These are phyloP conservation scores for Paramacrobiotus metropolitanus DNA, from an alignment of 1,140 invertebrate species.

Conservation along the genomic window DNA sequence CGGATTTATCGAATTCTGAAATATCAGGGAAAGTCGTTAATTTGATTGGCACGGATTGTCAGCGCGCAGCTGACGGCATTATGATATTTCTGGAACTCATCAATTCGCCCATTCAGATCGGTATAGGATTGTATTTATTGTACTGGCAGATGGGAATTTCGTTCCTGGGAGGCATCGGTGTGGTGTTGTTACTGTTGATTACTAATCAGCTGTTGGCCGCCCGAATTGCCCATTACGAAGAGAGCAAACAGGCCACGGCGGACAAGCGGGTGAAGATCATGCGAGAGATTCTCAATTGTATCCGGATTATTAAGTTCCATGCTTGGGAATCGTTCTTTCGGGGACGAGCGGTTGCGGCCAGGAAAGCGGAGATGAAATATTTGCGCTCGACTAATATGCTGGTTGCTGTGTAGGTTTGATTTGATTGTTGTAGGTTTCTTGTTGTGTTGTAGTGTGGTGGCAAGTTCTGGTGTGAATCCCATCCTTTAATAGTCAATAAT, in stretches of 20 bases:
- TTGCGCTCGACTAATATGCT: constrained; percentile 2
- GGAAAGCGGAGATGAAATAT: not conserved
- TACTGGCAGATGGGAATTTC: not conserved
- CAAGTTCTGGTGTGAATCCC: too few species aligned
- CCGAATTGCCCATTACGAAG: not conserved
- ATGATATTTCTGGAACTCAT: constrained; percentile 85
- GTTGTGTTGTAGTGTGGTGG: too few species aligned
- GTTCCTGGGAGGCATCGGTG: constrained; percentile 1
- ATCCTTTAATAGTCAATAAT: too few species aligned
- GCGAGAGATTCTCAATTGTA: not conserved
- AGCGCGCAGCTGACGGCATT: constrained; percentile 80
- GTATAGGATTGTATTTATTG: not conserved
- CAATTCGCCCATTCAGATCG: constrained; percentile 37
- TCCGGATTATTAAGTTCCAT: constrained; percentile 1
- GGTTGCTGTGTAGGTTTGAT: not conserved
- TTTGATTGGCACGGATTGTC: constrained; percentile 85
- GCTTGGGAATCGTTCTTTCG: not conserved
- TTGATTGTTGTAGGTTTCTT: too few species aligned
- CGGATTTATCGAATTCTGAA: not conserved
- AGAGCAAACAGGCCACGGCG: not conserved
- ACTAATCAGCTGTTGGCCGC: not conserved
- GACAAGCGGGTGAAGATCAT: not conserved
- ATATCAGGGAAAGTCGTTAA: constrained; percentile 65
- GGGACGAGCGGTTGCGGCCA: not conserved
- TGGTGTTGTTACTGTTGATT: not conserved